Conservation (phyloP, 2,888 invertebrate species). For the Brassicogethes aeneus region DNA sequence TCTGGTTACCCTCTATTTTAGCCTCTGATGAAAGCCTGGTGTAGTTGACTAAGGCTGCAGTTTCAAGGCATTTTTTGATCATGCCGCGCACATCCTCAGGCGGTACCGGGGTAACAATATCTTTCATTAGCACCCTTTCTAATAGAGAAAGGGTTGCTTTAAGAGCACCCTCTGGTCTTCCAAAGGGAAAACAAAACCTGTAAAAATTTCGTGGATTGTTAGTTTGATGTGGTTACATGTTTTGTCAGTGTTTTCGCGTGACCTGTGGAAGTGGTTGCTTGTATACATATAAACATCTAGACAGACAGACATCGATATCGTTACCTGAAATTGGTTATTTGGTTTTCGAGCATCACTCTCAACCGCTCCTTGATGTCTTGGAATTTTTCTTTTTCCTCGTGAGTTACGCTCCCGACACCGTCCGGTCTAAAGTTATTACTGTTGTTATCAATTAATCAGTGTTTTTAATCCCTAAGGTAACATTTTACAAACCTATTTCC, state of each 20-base stretch:
- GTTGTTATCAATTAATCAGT: slow-evolving; percentile 40
- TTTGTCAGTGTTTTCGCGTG: not conserved
- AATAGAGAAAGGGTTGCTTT: slow-evolving; percentile 93
- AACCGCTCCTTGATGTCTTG: slow-evolving; percentile 95
- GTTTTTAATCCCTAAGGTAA: slow-evolving; percentile 28
- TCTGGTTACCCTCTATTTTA: slow-evolving; percentile 82
- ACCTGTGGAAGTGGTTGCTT: not conserved
- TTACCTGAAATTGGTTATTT: slow-evolving; percentile 97
- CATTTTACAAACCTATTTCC: slow-evolving; percentile 78
- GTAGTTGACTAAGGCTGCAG: slow-evolving; percentile 96
- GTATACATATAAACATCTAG: not conserved
- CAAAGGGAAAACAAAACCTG: slow-evolving; percentile 97
- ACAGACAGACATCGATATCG: not conserved
- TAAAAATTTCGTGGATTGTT: too few species aligned
- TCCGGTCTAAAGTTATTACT: slow-evolving; percentile 72
- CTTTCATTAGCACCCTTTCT: slow-evolving; percentile 98
- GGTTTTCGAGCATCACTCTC: slow-evolving; percentile 86
- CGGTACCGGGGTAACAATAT: slow-evolving; percentile 94
- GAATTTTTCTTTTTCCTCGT: slow-evolving; percentile 96
- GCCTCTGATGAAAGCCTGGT: slow-evolving; percentile 92
- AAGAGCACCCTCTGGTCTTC: slow-evolving; percentile 94
- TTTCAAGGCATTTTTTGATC: slow-evolving; percentile 95
- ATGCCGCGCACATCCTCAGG: slow-evolving; percentile 91
- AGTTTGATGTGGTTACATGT: slow-evolving; percentile 8
- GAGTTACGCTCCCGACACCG: slow-evolving; percentile 96